Percentiles rank a stretch among this genome's conserved stretches.
phyloP scores from a whole-genome alignment of 2,797 vertebrate genomes.

The Pangasius larnaudii region DNA sequence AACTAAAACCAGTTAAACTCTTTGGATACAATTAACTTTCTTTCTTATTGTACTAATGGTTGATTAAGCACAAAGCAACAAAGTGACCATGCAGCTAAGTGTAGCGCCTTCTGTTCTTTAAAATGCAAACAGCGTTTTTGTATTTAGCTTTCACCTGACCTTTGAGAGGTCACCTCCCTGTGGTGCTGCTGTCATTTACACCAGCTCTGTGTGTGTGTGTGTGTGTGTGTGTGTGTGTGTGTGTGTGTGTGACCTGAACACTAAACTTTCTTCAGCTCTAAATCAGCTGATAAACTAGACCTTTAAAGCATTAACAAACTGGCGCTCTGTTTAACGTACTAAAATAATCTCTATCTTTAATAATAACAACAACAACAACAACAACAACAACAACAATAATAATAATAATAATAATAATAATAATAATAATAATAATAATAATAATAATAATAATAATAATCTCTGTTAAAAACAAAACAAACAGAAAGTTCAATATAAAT shows the following conservation, averaged over 20 bases:
- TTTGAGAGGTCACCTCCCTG: constrained; percentile 9
- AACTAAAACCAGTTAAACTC: not conserved
- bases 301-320: not conserved
- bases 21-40: not conserved
- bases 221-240: not conserved
- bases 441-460: too few relatives aligned
- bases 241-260: constrained; percentile 12
- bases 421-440: too few relatives aligned
- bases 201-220: not conserved
- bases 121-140: not conserved
- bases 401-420: not conserved
- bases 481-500: too few relatives aligned
- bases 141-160: not conserved
- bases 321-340: not conserved
- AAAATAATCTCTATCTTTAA: not conserved
- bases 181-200: constrained; percentile 23
- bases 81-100: not conserved
- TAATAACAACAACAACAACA: not conserved
- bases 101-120: not conserved
- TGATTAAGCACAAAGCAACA: not conserved
- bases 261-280: not conserved
- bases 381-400: not conserved
- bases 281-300: not conserved
- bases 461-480: too few relatives aligned
- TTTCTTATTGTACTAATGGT: not conserved